Conservation (phyloP, 1,140 invertebrate species). For the Archivesica marissinica region DNA sequence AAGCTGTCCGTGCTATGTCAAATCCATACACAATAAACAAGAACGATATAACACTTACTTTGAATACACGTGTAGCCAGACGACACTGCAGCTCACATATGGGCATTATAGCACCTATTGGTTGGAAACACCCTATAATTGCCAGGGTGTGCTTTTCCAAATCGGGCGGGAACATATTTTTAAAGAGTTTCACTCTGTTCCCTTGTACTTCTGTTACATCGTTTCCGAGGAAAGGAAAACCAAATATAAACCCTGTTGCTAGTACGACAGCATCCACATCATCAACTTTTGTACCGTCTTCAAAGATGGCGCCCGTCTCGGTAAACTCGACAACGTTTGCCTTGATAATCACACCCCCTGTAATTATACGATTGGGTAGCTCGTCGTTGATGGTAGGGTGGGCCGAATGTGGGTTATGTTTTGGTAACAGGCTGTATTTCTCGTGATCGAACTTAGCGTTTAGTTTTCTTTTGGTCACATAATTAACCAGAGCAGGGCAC, state of each 20-base stretch:
- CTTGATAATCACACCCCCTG: conserved; percentile 82
- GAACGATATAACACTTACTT: conserved; percentile 50
- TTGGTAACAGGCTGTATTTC: conserved; percentile 79
- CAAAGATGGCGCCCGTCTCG: conserved; percentile 79
- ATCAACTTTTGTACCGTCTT: conserved; percentile 78
- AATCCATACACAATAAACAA: neutral
- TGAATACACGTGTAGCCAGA: conserved; percentile 66
- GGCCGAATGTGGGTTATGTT: conserved; percentile 83
- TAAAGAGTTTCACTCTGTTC: conserved; percentile 84
- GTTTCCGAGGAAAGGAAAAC: conserved; percentile 77
- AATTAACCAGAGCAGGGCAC: neutral
- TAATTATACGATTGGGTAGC: conserved; percentile 84
- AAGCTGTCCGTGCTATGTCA: neutral
- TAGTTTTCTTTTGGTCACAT: conserved; percentile 26
- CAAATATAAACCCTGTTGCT: conserved; percentile 77
- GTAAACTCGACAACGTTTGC: conserved; percentile 78
- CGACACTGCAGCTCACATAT: conserved; percentile 79
- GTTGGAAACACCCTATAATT: conserved; percentile 86
- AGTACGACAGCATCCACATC: conserved; percentile 75
- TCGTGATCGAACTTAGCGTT: conserved; percentile 85
- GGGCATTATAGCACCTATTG: conserved; percentile 85
- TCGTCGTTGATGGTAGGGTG: conserved; percentile 86
- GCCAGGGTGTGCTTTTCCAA: conserved; percentile 82
- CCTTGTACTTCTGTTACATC: conserved; percentile 75
- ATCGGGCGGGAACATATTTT: conserved; percentile 84